Conservation (phyloP, 2,888 invertebrate genomes). For the Pseudococcus jackbeardsleyi region DNA sequence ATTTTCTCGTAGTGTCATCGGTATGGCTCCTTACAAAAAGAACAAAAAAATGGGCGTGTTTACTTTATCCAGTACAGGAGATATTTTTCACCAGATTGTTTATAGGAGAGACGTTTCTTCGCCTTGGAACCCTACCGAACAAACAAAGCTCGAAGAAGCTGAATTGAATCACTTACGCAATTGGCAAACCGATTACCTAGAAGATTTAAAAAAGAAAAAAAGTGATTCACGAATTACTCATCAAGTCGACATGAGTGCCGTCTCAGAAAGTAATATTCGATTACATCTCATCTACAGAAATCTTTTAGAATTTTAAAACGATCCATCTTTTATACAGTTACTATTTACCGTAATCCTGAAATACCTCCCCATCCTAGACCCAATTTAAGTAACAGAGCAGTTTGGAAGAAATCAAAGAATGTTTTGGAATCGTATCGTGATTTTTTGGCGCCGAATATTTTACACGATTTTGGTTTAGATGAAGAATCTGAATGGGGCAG, state of each 20-base stretch:
- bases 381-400: not conserved
- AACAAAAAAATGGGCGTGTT: conserved; percentile 50
- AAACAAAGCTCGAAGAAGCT: not conserved
- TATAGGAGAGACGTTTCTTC: not conserved
- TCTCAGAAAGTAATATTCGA: conserved; percentile 4
- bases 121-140: not conserved
- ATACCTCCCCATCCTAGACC: conserved; percentile 11
- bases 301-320: not conserved
- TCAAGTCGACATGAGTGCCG: not conserved
- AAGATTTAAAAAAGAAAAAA: not conserved
- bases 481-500: conserved; percentile 63
- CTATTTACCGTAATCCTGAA: not conserved
- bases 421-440: conserved; percentile 64
- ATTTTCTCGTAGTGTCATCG: conserved; percentile 46
- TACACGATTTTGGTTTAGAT: conserved; percentile 65
- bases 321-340: not conserved
- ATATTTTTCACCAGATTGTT: conserved; percentile 55
- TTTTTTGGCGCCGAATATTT: conserved; percentile 63
- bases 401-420: conserved; percentile 65
- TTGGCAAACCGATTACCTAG: conserved; percentile 26
- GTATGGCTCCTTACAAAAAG: conserved; percentile 51
- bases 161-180: conserved; percentile 41
- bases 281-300: not conserved
- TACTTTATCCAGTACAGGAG: conserved; percentile 12
- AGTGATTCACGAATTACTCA: not conserved